Evolutionary conservation across 2,888 invertebrate species (phyloP).

Genomic region (Leptinotarsa rubiginosa): DNA sequence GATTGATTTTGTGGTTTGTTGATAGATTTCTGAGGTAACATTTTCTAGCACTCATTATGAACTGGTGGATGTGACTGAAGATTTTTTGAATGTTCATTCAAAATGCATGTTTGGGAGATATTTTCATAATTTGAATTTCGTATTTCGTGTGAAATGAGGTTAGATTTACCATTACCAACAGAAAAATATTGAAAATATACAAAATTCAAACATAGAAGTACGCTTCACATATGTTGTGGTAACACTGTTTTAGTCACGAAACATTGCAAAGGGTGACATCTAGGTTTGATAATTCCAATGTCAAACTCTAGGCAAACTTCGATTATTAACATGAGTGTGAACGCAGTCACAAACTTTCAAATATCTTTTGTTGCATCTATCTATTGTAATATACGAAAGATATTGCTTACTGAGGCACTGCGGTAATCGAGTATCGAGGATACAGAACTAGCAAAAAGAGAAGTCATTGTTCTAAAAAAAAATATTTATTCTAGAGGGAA

Average conservation of each 20-base stretch:
- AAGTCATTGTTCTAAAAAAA: too few relatives aligned
- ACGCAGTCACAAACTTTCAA: background rate
- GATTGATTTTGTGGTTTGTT: conserved; percentile 68
- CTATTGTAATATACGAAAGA: too few relatives aligned
- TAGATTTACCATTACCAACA: background rate
- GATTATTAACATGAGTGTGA: background rate
- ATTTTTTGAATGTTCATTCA: background rate
- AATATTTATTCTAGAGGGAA: too few relatives aligned
- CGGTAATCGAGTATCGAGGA: too few relatives aligned
- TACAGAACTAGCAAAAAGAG: too few relatives aligned
- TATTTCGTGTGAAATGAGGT: background rate
- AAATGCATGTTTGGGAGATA: background rate
- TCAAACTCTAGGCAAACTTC: background rate
- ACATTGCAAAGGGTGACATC: too few relatives aligned
- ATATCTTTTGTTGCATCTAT: too few relatives aligned
- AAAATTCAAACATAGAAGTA: too few relatives aligned
- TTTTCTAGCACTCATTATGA: conserved; percentile 27
- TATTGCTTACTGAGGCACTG: too few relatives aligned
- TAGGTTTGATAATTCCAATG: too few relatives aligned
- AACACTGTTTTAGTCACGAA: too few relatives aligned
- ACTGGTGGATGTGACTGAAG: background rate
- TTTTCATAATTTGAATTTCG: conserved; percentile 1
- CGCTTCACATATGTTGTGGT: too few relatives aligned
- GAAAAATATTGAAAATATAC: background rate
- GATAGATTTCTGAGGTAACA: conserved; percentile 65